Evolutionary conservation across 2,113 vertebrate species (phyloP), one percentile per base, ranked within the genome.

Genomic region (Thymallus thymallus): DNA sequence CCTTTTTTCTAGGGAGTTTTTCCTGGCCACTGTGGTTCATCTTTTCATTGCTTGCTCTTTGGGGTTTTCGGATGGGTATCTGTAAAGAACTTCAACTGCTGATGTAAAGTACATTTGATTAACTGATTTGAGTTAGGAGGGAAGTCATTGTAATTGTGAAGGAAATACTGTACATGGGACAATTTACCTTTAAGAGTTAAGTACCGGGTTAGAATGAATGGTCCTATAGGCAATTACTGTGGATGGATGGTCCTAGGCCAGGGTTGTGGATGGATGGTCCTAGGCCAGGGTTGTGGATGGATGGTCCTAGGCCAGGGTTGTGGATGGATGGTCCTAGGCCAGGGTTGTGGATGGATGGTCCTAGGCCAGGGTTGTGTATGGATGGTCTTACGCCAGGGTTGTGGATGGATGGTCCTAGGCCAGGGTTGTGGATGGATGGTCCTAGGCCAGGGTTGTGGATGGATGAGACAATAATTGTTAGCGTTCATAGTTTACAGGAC

Each of bases 161-260:
- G 9, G 35, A 41, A 10, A 10, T 41, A 41, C 35, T 41, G 9
- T 41, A 7, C 14, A 18, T 6, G 23, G 6, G 18, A 32, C 12
- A 32, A 9, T 6, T 32, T 76, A 74, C 74, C 74, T 41, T 10
- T 41, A 41, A 10, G 35, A 3, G 35, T 74, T 29, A 68, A 32
- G n/a, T 60, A 60, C 56, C 18, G n/a, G n/a, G 56, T 60, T n/a
- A 20, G 56, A 22, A 22, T 60, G n/a, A 23, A 60, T 60, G 56
- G 56, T 10, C 6, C 26, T 61, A 26, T 58, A 56, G 66, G 45
- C 16, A 10, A 7, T 0, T 6, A 23, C 56, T 7, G 26, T 32
- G 41, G 68, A 66, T 20, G 20, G n/a, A 48, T 68, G 41, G 45
- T 14, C 14, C 32, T 16, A 24, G 51, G 60, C 23, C 41, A 26